These are phyloP conservation scores for Eristalis arbustorum DNA, from an alignment of 2,888 invertebrate genomes.

Conservation along the genomic window DNA sequence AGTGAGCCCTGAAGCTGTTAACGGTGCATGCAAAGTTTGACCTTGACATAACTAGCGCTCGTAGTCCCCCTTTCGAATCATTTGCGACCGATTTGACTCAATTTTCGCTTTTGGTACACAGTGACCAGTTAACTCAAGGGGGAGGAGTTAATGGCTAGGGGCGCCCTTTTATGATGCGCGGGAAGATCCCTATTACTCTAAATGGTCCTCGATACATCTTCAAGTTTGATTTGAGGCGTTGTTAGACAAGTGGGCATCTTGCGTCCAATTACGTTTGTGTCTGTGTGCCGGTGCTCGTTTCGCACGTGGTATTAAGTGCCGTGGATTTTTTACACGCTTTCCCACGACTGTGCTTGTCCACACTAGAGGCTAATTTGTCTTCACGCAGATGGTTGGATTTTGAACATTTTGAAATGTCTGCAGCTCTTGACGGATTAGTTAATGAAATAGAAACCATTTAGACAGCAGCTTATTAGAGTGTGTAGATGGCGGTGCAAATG, in stretches of 20 bases:
- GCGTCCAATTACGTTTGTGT: constrained; percentile 6
- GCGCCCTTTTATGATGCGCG: neutral
- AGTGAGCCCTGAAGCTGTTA: neutral
- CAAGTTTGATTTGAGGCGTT: constrained; percentile 7
- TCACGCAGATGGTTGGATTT: neutral
- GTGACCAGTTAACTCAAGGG: neutral
- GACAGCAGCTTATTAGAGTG: constrained; percentile 1
- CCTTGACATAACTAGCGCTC: neutral
- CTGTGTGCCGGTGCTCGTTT: neutral
- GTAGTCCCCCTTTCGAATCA: no score
- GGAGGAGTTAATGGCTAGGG: neutral
- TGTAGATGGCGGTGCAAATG: neutral
- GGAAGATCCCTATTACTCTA: neutral
- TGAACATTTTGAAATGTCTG: neutral
- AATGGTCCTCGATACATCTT: constrained; percentile 1
- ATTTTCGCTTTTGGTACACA: neutral
- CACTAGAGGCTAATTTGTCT: constrained; percentile 9
- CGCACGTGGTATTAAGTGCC: neutral
- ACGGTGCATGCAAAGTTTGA: neutral
- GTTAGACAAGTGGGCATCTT: neutral
- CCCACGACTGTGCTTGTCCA: neutral
- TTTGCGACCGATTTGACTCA: neutral
- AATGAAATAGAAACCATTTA: neutral
- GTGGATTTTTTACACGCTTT: neutral
- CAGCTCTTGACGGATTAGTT: neutral